phyloP scores from a whole-genome alignment of 2,888 invertebrate species.

The Athrips mouffetella region DNA sequence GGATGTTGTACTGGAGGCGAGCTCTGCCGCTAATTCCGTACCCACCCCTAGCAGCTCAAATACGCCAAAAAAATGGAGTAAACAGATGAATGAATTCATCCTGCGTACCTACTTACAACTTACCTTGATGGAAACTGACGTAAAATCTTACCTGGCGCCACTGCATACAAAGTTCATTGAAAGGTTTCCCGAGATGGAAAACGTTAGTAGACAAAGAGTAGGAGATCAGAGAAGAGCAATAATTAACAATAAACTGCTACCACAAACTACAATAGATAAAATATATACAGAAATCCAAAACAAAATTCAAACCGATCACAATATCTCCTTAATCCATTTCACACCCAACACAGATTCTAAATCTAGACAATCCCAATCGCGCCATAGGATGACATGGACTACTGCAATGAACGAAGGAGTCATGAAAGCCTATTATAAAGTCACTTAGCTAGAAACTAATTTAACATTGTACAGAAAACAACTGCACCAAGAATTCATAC shows the following conservation, averaged over 20 bases:
- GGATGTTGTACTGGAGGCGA: no score
- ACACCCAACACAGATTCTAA: background rate
- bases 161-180: background rate
- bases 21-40: no score
- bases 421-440: background rate
- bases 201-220: background rate
- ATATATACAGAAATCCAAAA: background rate
- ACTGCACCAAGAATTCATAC: background rate
- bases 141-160: no score
- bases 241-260: no score
- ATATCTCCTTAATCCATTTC: no score
- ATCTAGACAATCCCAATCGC: background rate
- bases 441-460: background rate
- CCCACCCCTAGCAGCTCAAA: no score
- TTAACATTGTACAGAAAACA: background rate
- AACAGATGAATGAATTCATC: no score
- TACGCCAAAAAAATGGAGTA: no score
- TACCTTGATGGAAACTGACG: no score
- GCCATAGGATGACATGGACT: background rate
- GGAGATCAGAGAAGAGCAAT: constrained; percentile 14
- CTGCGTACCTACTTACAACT: no score
- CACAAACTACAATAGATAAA: no score
- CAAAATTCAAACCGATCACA: background rate
- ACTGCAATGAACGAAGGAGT: background rate
- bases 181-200: background rate